Evolutionary conservation across 2,797 vertebrate genomes (phyloP).

Genomic region (Luscinia luscinia): DNA sequence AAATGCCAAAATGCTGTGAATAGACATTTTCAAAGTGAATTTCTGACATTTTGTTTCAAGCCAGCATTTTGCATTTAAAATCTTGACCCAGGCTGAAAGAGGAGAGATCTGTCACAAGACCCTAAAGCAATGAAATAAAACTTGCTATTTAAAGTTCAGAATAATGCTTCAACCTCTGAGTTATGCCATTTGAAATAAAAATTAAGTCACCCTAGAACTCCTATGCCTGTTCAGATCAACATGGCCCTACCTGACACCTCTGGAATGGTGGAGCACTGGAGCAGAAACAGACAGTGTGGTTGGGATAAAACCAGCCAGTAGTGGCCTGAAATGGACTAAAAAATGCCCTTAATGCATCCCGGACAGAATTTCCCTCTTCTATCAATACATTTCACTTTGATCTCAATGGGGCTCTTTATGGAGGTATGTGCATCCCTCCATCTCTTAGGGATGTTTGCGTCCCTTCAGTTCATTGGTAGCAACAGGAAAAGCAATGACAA

Average conservation of each 20-base stretch:
- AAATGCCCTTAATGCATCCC: not conserved
- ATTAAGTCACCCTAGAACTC: not conserved
- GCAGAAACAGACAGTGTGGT: not conserved
- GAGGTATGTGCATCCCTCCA: not conserved
- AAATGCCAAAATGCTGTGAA: slow-evolving; percentile 14
- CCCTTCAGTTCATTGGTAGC: not conserved
- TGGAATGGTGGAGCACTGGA: not conserved
- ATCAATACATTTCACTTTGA: not conserved
- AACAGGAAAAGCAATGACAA: not conserved
- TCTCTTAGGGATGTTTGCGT: not conserved
- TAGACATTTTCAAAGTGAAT: slow-evolving; percentile 32
- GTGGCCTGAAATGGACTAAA: not conserved
- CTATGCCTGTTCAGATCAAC: not conserved
- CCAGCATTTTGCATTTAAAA: slow-evolving; percentile 18
- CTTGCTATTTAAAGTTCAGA: not conserved
- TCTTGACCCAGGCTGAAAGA: slow-evolving; percentile 19
- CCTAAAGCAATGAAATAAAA: slow-evolving; percentile 8
- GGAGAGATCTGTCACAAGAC: not conserved
- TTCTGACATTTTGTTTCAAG: slow-evolving; percentile 47
- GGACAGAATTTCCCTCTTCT: not conserved
- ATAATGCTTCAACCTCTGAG: not conserved
- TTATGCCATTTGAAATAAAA: not conserved
- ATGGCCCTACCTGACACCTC: fast-evolving
- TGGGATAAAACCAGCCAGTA: not conserved
- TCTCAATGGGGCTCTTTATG: not conserved